Evolutionary conservation across 2,888 invertebrate species (phyloP).

Genomic region (Nematopogon swammerdamellus): DNA sequence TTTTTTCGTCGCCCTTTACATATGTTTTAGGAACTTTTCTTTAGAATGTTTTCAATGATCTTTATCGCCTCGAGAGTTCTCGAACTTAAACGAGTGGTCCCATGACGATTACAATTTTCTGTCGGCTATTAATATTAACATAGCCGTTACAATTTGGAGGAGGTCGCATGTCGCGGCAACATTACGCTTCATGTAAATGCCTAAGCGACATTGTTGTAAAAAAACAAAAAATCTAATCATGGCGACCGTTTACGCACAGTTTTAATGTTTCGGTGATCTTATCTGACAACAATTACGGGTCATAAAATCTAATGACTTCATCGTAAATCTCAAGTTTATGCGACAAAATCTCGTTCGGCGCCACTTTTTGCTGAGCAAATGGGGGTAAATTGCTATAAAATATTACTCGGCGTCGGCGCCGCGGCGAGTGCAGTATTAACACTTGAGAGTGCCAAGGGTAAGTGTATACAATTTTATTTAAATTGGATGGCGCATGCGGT

Average conservation of each 20-base stretch:
- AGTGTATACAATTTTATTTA: not conserved
- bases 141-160: too few species aligned
- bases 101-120: too few species aligned
- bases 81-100: too few species aligned
- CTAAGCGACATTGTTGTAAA: slow-evolving; percentile 40
- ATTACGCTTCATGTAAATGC: slow-evolving; percentile 48
- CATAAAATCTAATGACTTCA: slow-evolving; percentile 55
- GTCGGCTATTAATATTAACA: too few species aligned
- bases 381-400: slow-evolving; percentile 34
- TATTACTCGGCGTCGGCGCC: slow-evolving; percentile 32
- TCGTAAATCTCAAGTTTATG: slow-evolving; percentile 50
- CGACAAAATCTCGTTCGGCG: slow-evolving; percentile 40
- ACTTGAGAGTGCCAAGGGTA: not conserved
- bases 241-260: slow-evolving; percentile 33
- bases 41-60: too few species aligned
- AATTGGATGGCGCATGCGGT: not conserved
- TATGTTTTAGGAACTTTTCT: too few species aligned
- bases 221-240: slow-evolving; percentile 36
- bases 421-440: slow-evolving; percentile 13
- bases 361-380: slow-evolving; percentile 37
- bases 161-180: slow-evolving; percentile 32
- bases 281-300: slow-evolving; percentile 53
- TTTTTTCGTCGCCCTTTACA: too few species aligned
- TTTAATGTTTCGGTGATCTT: slow-evolving; percentile 42
- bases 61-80: too few species aligned